A percentile compares a stretch with the other conserved stretches of the same genome.
Evolutionary conservation across 2,797 vertebrate species (phyloP).

Genomic region (Sciurus carolinensis): DNA sequence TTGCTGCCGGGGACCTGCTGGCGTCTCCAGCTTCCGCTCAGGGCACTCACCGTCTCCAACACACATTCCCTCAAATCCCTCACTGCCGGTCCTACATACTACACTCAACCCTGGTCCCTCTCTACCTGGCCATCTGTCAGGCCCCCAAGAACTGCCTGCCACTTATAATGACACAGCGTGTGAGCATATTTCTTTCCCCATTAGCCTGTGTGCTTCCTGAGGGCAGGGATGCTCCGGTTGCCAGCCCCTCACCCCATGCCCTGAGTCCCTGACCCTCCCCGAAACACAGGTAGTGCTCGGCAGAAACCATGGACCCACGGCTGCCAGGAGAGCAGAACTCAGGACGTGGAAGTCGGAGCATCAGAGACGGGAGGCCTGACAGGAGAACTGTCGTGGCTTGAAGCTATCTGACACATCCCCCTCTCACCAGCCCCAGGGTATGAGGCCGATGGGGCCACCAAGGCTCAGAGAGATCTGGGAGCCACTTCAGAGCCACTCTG

Average conservation of each 20-base stretch:
- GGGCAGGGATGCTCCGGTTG: not conserved
- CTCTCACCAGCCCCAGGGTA: accelerated
- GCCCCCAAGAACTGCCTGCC: not conserved
- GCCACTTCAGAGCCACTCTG: not conserved
- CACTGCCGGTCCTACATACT: not conserved
- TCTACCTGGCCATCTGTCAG: not conserved
- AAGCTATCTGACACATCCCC: not conserved
- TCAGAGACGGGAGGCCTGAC: not conserved
- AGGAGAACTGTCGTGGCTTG: not conserved
- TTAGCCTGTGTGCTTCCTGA: not conserved
- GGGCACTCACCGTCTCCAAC: not conserved
- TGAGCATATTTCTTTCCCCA: not conserved
- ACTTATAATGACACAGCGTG: accelerated
- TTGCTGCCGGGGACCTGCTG: not conserved
- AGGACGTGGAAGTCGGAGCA: not conserved
- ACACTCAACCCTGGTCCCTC: not conserved
- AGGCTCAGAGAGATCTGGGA: not conserved
- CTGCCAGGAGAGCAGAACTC: not conserved
- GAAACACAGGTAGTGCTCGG: not conserved
- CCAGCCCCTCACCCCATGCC: not conserved
- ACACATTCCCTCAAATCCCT: not conserved
- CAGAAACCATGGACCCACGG: accelerated
- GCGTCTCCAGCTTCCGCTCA: not conserved
- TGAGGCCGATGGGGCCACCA: not conserved
- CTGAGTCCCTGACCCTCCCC: not conserved